These are phyloP conservation scores for Pygoscelis antarcticus DNA, from an alignment of 2,113 vertebrate genomes.

Conservation along the genomic window DNA sequence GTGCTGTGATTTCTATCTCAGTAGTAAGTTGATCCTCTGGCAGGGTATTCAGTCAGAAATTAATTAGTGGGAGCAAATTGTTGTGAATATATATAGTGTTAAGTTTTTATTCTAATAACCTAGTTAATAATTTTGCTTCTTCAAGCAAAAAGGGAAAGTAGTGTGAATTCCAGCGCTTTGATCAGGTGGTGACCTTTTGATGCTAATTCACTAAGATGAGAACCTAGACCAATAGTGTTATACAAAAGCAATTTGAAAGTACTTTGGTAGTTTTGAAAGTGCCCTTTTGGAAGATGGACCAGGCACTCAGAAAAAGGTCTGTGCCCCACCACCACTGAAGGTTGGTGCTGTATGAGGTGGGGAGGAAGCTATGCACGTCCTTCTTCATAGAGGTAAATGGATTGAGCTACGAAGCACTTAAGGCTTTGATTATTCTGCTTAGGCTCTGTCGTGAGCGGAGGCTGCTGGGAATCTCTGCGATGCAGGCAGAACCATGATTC, in stretches of 20 bases:
- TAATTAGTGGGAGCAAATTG: conserved; percentile 1
- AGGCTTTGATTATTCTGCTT: neutral
- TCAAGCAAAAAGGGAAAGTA: neutral
- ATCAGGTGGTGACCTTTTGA: neutral
- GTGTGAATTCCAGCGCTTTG: neutral
- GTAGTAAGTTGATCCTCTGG: neutral
- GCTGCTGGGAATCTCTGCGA: neutral
- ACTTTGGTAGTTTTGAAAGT: neutral
- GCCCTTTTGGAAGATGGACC: neutral
- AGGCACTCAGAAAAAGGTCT: neutral
- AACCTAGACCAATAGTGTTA: neutral
- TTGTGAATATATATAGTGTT: neutral
- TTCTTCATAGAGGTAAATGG: neutral
- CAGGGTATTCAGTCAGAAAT: neutral
- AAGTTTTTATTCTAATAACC: conserved; percentile 33
- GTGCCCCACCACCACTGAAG: neutral
- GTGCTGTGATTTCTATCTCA: neutral
- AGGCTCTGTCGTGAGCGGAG: neutral
- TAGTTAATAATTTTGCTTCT: neutral
- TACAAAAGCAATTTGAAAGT: neutral
- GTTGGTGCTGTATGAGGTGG: neutral
- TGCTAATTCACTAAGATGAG: neutral
- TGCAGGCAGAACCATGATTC: neutral
- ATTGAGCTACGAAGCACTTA: neutral
- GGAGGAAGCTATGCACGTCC: neutral